phyloP scores from a whole-genome alignment of 2,797 vertebrate genomes.

The Anolis apletophallus region DNA sequence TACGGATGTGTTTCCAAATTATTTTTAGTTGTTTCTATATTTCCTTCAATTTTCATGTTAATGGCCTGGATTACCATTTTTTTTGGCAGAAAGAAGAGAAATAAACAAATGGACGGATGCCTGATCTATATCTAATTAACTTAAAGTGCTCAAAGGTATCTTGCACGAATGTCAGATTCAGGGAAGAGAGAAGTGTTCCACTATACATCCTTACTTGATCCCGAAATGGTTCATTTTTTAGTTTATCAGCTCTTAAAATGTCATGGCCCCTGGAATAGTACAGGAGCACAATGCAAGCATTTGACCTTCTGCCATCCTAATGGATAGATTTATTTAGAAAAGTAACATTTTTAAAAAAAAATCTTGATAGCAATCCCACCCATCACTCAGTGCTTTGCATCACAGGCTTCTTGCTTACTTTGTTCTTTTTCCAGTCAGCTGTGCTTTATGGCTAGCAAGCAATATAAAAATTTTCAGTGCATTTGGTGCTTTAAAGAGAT shows the following conservation, averaged over 20 bases:
- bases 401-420: conserved; percentile 34
- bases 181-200: background rate
- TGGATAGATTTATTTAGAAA: background rate
- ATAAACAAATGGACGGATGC: background rate
- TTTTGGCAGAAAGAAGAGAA: background rate
- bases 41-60: background rate
- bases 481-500: conserved; percentile 23
- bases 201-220: background rate
- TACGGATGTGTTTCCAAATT: background rate
- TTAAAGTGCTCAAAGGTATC: background rate
- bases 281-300: background rate
- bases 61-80: background rate
- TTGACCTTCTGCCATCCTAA: background rate
- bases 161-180: background rate
- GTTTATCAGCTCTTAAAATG: conserved; percentile 1
- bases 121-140: background rate
- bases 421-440: conserved; percentile 61
- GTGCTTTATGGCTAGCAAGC: conserved; percentile 57
- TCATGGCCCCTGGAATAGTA: background rate
- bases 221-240: background rate
- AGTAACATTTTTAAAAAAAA: background rate
- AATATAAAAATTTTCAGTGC: conserved; percentile 61
- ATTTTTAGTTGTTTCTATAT: background rate
- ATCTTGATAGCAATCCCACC: background rate
- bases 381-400: conserved; percentile 5